Conservation (phyloP, 2,797 vertebrate species). For the Pseudopleuronectes americanus region DNA sequence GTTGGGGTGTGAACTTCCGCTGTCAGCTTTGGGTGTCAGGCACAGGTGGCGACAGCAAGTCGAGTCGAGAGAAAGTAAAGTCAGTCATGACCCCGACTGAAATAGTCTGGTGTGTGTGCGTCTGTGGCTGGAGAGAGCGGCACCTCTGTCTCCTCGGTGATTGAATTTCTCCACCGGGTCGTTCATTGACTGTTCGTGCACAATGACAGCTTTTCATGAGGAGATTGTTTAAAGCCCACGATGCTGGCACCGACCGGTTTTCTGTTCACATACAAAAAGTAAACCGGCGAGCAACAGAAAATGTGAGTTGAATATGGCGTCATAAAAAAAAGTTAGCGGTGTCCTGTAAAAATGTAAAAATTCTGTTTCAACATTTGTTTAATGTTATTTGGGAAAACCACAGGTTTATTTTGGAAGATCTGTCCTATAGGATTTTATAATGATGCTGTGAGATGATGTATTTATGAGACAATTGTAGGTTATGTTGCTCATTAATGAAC, state of each 20-base stretch:
- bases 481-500: neutral
- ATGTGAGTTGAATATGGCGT: neutral
- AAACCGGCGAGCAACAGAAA: neutral
- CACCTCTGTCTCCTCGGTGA: neutral
- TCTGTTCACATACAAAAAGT: neutral
- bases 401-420: too few relatives aligned
- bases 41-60: neutral
- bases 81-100: neutral
- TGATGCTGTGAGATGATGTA: too few relatives aligned
- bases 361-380: too few relatives aligned
- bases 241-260: neutral
- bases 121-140: neutral
- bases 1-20: neutral
- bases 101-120: neutral
- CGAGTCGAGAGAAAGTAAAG: neutral
- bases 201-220: neutral
- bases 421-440: too few relatives aligned
- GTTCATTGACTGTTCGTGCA: neutral
- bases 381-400: too few relatives aligned
- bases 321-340: too few relatives aligned
- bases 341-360: too few relatives aligned
- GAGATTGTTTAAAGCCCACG: neutral
- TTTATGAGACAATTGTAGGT: too few relatives aligned
- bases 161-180: neutral
- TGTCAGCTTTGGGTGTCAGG: neutral